Evolutionary conservation across 2,888 invertebrate species (phyloP).

Genomic region (Sphecodes monilicornis): DNA sequence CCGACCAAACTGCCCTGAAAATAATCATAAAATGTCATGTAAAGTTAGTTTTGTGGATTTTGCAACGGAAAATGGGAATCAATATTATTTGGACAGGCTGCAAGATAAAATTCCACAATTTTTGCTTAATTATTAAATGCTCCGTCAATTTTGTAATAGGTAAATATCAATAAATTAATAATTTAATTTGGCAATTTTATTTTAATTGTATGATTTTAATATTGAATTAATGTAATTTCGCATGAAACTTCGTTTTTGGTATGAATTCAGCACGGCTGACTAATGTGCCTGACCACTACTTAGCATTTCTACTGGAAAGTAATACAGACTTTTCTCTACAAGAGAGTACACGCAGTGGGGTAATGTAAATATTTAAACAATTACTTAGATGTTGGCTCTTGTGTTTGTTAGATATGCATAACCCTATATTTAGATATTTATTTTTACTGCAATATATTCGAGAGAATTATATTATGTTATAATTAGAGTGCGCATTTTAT

Average conservation of each 20-base stretch:
- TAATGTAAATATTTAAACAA: neutral
- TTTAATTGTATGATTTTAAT: no score
- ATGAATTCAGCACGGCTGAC: neutral
- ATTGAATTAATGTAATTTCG: no score
- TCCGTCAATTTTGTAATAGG: neutral
- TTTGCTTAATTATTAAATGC: neutral
- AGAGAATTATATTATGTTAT: no score
- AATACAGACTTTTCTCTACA: neutral
- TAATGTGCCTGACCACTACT: neutral
- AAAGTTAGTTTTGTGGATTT: neutral
- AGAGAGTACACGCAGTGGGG: no score
- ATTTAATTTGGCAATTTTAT: no score
- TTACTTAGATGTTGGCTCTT: neutral
- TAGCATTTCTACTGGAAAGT: neutral
- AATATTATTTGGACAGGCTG: neutral
- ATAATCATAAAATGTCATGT: neutral
- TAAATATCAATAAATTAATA: neutral
- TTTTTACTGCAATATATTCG: neutral
- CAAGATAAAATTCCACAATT: neutral
- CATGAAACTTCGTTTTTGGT: neutral
- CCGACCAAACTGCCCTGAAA: neutral
- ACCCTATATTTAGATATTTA: neutral
- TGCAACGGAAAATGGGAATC: neutral
- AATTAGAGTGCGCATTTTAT: no score
- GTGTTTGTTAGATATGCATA: no score